A percentile compares a stretch with the other conserved stretches of the same genome.
These are phyloP conservation scores for Riparia riparia DNA, from an alignment of 2,113 vertebrate species.

Conservation along the genomic window DNA sequence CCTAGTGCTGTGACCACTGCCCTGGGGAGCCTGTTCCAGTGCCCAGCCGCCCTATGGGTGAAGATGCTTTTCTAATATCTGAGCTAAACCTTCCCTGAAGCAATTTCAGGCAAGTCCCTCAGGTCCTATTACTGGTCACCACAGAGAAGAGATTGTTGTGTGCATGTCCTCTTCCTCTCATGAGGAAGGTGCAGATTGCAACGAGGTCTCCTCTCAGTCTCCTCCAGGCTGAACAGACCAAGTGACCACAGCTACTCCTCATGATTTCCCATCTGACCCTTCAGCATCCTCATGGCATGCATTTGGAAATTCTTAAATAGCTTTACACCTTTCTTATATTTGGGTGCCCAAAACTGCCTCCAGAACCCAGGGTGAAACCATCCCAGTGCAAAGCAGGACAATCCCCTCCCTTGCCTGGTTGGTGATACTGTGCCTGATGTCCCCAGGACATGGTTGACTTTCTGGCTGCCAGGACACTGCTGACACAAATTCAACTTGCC, in stretches of 20 bases:
- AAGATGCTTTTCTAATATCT: not conserved
- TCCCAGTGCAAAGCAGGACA: fast-evolving
- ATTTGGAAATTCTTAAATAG: not conserved
- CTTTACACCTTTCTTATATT: not conserved
- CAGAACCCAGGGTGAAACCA: fast-evolving
- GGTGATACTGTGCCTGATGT: fast-evolving
- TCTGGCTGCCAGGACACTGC: not conserved
- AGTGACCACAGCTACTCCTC: not conserved
- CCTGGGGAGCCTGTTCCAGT: not conserved
- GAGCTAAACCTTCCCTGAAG: not conserved
- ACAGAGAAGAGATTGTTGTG: not conserved
- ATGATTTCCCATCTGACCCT: not conserved
- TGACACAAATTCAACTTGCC: not conserved
- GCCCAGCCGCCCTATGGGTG: no score
- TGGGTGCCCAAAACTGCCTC: not conserved
- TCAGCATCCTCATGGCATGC: fast-evolving
- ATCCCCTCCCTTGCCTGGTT: fast-evolving
- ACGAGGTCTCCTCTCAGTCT: not conserved
- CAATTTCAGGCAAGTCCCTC: not conserved
- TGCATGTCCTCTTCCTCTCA: not conserved
- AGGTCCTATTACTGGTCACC: not conserved
- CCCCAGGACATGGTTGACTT: fast-evolving
- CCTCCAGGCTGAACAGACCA: not conserved
- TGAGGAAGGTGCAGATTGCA: not conserved
- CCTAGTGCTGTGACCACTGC: not conserved